phyloP scores from a whole-genome alignment of 2,113 vertebrate species.

The Psittacula cyanocephala region DNA sequence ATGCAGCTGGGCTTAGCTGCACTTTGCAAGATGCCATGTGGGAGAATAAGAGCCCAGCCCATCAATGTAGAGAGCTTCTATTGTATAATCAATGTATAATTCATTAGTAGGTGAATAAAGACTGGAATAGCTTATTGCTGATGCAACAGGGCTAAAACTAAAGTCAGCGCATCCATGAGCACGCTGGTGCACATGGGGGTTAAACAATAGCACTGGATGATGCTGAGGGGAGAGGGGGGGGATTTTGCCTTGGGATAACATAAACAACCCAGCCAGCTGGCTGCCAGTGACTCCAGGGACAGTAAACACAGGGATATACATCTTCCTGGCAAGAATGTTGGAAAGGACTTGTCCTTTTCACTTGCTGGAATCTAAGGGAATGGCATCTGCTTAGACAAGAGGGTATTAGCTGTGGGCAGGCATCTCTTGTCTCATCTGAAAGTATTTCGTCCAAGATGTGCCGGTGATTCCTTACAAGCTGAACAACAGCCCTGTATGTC shows the following conservation, averaged over 20 bases:
- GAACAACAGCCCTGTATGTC: neutral
- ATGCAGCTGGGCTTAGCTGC: neutral
- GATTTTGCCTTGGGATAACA: neutral
- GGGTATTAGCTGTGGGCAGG: neutral
- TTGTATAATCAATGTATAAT: slow-evolving; percentile 59
- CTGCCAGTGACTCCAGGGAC: neutral
- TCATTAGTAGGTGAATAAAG: slow-evolving; percentile 42
- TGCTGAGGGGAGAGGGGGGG: too few species aligned
- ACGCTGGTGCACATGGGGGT: neutral
- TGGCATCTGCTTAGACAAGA: neutral
- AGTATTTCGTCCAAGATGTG: neutral
- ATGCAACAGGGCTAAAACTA: neutral
- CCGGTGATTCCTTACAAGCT: neutral
- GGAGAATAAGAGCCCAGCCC: neutral
- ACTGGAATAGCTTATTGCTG: neutral
- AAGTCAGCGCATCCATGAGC: rapidly evolving
- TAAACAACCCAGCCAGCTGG: neutral
- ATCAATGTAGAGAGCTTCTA: neutral
- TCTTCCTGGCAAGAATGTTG: neutral
- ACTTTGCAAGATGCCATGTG: neutral
- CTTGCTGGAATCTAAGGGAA: neutral
- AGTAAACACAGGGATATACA: rapidly evolving
- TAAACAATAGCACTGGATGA: neutral
- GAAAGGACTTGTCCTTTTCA: neutral
- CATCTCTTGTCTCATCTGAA: neutral